Evolutionary conservation across 1,140 invertebrate genomes (phyloP).

Genomic region (Pseudachorutes palmiensis): DNA sequence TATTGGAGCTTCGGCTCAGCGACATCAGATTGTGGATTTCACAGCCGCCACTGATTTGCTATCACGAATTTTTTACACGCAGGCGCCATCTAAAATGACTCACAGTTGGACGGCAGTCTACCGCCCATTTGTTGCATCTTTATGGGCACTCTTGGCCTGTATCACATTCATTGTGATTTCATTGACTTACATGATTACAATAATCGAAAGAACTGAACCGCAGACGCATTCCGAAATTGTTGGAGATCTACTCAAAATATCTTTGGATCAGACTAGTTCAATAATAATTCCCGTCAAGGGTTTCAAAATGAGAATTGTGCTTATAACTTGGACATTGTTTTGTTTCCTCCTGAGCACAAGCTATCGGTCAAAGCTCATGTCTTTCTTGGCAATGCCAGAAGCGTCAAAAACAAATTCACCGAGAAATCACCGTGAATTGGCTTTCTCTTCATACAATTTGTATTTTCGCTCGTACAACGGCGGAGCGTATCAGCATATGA

Average conservation of each 20-base stretch:
- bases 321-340: background rate
- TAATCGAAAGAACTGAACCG: background rate
- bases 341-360: background rate
- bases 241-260: background rate
- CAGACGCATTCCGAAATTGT: background rate
- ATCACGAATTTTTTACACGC: background rate
- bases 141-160: conserved; percentile 3
- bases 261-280: background rate
- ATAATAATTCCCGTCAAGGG: background rate
- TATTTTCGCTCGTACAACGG: background rate
- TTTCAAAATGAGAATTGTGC: background rate
- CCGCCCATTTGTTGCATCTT: background rate
- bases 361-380: background rate
- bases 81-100: background rate
- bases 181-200: background rate
- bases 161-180: background rate
- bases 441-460: background rate
- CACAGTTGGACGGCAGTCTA: background rate
- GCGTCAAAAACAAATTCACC: background rate
- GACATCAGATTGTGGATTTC: background rate
- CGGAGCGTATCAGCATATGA: background rate
- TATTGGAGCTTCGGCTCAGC: background rate
- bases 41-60: conserved; percentile 1
- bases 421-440: background rate
- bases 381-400: background rate